Conservation (phyloP, 2,113 vertebrate genomes). For the Protobothrops mucrosquamatus region DNA sequence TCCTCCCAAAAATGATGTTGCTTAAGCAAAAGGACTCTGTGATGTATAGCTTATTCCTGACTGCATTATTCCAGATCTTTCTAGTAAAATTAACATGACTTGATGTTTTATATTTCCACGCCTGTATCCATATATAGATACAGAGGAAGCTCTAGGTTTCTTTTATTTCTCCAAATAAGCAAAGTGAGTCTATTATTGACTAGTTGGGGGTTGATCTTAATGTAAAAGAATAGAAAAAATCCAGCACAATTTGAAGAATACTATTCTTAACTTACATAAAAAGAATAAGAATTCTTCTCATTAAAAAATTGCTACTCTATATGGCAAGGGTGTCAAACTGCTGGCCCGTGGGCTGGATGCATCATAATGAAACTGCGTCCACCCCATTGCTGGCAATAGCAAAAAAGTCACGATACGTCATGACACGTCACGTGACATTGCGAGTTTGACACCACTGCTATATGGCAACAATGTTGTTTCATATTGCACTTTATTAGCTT, state of each 20-base stretch:
- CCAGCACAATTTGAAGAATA: background rate
- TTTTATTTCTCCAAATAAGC: background rate
- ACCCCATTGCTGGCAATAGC: too few relatives aligned
- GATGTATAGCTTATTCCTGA: background rate
- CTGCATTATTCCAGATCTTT: background rate
- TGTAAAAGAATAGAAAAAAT: background rate
- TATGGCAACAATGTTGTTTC: background rate
- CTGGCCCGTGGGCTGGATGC: too few relatives aligned
- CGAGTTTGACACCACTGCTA: too few relatives aligned
- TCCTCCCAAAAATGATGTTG: background rate
- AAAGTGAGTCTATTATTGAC: background rate
- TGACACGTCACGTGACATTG: too few relatives aligned
- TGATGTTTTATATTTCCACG: background rate
- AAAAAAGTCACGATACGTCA: too few relatives aligned
- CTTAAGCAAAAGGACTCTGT: slow-evolving; percentile 23
- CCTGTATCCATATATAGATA: background rate
- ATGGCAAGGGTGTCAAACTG: too few relatives aligned
- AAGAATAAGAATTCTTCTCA: background rate
- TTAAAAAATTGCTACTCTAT: background rate
- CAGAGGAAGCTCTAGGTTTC: background rate
- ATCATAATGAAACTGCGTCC: too few relatives aligned
- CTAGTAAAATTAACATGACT: background rate
- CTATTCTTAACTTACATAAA: background rate
- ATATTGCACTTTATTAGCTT: background rate
- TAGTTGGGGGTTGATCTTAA: background rate